Evolutionary conservation across 2,797 vertebrate species (phyloP).

Genomic region (Rhynchotus rufescens): DNA sequence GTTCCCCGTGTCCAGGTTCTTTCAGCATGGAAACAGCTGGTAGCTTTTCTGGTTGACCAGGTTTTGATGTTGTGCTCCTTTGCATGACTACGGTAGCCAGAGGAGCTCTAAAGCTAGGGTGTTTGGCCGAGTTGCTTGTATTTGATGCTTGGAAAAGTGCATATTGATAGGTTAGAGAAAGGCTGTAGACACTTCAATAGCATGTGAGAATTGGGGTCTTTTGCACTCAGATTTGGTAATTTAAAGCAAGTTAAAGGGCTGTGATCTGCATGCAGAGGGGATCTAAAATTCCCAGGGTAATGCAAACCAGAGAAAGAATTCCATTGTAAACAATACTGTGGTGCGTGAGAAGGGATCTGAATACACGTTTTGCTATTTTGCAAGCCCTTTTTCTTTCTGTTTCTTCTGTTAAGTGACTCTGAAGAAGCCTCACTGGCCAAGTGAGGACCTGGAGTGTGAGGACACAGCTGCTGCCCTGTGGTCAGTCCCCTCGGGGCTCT

Average conservation of each 20-base stretch:
- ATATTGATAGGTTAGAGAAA: not conserved
- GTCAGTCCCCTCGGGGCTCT: not conserved
- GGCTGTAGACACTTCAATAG: not conserved
- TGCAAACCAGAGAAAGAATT: not conserved
- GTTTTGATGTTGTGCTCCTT: not conserved
- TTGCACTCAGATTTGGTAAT: not conserved
- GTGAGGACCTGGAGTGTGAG: rapidly evolving
- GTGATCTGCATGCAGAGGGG: rapidly evolving
- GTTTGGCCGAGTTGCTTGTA: not conserved
- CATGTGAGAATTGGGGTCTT: not conserved
- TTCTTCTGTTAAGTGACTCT: not conserved
- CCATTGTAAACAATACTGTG: not conserved
- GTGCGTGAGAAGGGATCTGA: not conserved
- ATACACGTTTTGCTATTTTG: not conserved
- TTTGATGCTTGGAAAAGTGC: not conserved
- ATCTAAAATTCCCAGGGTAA: not conserved
- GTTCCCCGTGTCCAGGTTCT: not conserved
- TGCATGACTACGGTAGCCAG: not conserved
- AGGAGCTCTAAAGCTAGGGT: not conserved
- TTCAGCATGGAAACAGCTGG: not conserved
- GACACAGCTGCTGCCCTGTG: rapidly evolving
- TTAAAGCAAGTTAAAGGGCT: not conserved
- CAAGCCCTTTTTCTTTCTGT: not conserved
- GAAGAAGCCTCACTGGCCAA: not conserved
- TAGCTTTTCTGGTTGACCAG: not conserved